Evolutionary conservation across 2,113 vertebrate species (phyloP).

Genomic region (Sceloporus tristichus): DNA sequence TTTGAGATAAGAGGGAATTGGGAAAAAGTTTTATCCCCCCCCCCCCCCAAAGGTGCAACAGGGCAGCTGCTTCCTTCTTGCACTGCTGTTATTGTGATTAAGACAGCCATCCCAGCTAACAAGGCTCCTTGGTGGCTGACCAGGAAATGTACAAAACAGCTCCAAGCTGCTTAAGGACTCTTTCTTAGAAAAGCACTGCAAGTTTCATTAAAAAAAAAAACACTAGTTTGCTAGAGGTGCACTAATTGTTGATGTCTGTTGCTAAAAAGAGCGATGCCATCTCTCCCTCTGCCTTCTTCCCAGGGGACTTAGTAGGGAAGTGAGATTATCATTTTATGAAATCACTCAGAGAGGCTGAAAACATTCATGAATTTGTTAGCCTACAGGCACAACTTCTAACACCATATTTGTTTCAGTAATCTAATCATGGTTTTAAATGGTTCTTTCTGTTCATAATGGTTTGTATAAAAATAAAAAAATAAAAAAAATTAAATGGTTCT

Average conservation of each 20-base stretch:
- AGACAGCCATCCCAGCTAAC: neutral
- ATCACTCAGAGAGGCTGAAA: conserved; percentile 40
- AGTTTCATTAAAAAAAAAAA: conserved; percentile 13
- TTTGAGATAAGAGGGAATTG: neutral
- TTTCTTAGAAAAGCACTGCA: conserved; percentile 11
- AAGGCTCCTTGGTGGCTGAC: neutral
- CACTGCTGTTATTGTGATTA: neutral
- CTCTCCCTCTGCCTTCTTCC: conserved; percentile 41
- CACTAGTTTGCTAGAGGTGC: conserved; percentile 30
- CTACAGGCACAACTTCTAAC: conserved; percentile 47
- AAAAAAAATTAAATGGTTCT: conserved; percentile 16
- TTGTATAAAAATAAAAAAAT: too few species aligned
- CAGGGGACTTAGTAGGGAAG: neutral
- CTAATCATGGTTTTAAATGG: conserved; percentile 44
- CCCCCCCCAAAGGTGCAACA: neutral
- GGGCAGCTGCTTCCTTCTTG: accelerated
- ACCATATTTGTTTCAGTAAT: conserved; percentile 32
- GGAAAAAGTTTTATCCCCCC: accelerated
- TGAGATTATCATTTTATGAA: conserved; percentile 33
- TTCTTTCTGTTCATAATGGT: conserved; percentile 38
- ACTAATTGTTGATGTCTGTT: conserved; percentile 23
- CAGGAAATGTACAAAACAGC: conserved; percentile 18
- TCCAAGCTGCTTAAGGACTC: conserved; percentile 35
- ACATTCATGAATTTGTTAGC: conserved; percentile 55
- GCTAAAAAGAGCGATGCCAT: conserved; percentile 51